Conservation (phyloP, 2,113 vertebrate species). For the Hucho hucho region DNA sequence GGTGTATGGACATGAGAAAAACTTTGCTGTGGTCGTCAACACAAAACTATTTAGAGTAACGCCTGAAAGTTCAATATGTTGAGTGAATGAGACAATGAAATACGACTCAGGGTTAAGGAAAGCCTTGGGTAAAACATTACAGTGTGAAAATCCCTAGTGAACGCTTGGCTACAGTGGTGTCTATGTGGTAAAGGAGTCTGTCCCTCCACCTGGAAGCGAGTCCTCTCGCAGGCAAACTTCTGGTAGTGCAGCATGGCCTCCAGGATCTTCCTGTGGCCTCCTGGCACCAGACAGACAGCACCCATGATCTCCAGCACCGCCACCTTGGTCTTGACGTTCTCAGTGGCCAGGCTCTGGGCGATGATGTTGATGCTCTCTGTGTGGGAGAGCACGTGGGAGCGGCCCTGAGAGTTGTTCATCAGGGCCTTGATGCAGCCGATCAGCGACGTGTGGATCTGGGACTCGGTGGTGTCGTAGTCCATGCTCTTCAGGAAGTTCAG, state of each 20-base stretch:
- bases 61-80: neutral
- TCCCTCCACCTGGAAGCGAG: slow-evolving; percentile 88
- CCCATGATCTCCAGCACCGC: slow-evolving; percentile 99
- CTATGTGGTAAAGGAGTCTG: neutral
- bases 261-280: slow-evolving; percentile 94
- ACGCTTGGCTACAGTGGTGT: too few species aligned
- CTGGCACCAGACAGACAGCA: slow-evolving; percentile 96
- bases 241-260: slow-evolving; percentile 98
- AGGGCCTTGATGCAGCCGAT: slow-evolving; percentile 98
- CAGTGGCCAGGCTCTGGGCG: slow-evolving; percentile 96
- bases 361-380: slow-evolving; percentile 97
- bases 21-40: too few species aligned
- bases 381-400: slow-evolving; percentile 94
- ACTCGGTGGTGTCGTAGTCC: slow-evolving; percentile 98
- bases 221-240: slow-evolving; percentile 92
- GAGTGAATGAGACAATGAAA: too few species aligned
- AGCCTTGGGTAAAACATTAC: too few species aligned
- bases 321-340: slow-evolving; percentile 98
- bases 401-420: slow-evolving; percentile 99
- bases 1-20: too few species aligned
- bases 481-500: slow-evolving; percentile 97
- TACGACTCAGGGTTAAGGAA: too few species aligned
- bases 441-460: slow-evolving; percentile 97
- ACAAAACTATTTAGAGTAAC: too few species aligned
- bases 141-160: too few species aligned